Conservation (phyloP, 2,113 vertebrate species). For the Brachyhypopomus gauderio region DNA sequence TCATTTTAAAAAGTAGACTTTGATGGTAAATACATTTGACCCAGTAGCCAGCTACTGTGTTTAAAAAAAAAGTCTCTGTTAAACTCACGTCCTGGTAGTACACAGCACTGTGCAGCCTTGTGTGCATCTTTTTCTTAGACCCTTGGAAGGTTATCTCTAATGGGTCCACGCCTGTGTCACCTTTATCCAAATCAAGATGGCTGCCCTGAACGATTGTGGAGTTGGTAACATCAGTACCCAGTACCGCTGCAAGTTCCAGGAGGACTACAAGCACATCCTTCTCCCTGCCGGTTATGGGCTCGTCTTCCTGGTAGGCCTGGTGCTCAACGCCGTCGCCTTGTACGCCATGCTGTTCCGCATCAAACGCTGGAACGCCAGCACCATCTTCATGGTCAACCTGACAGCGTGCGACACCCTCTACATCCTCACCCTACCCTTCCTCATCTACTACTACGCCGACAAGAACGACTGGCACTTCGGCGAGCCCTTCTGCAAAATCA, state of each 20-base stretch:
- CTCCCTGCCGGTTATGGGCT: constrained; percentile 86
- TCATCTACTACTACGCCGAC: constrained; percentile 89
- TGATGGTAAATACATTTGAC: too few relatives aligned
- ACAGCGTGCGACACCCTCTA: constrained; percentile 87
- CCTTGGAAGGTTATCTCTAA: too few relatives aligned
- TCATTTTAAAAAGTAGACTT: not conserved
- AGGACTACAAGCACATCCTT: constrained; percentile 92
- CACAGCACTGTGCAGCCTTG: too few relatives aligned
- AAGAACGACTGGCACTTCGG: constrained; percentile 93
- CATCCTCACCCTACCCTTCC: constrained; percentile 88
- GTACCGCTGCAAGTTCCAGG: constrained; percentile 82
- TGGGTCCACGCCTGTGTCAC: constrained; percentile 41
- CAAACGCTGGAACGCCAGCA: constrained; percentile 90
- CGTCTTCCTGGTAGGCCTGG: constrained; percentile 88
- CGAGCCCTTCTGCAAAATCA: constrained; percentile 85
- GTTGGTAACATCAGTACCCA: constrained; percentile 46
- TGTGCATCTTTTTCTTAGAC: too few relatives aligned
- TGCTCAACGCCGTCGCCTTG: constrained; percentile 82
- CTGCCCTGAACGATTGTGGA: constrained; percentile 9
- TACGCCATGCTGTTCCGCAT: constrained; percentile 87
- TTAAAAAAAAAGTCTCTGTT: too few relatives aligned
- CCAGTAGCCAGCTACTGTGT: too few relatives aligned
- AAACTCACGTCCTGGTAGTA: too few relatives aligned
- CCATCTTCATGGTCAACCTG: constrained; percentile 96
- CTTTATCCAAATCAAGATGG: constrained; percentile 58